Percentiles rank a stretch among this genome's conserved stretches.
Evolutionary conservation across 1,140 invertebrate species (phyloP).

Genomic region (Pomacea maculata): DNA sequence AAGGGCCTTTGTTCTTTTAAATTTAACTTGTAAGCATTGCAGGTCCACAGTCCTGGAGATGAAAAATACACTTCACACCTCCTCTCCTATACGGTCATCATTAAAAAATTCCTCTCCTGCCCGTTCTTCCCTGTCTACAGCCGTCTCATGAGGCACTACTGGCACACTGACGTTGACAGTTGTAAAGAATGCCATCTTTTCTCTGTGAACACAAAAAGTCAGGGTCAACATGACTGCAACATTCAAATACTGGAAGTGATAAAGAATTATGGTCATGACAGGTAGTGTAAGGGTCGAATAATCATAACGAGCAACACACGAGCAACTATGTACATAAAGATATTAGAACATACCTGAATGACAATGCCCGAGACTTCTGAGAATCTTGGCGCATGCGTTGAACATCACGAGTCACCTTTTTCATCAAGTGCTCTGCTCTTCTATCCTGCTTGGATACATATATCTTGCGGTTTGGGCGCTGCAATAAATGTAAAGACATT

Average conservation of each 20-base stretch:
- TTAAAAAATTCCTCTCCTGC: conserved; percentile 44
- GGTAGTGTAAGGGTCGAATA: background rate
- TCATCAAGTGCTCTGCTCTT: conserved; percentile 52
- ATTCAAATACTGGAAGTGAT: too few species aligned
- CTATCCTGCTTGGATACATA: conserved; percentile 48
- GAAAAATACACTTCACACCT: conserved; percentile 38
- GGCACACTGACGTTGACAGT: conserved; percentile 78
- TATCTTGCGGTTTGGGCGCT: conserved; percentile 19
- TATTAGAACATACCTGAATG: conserved; percentile 79
- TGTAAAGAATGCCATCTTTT: conserved; percentile 97
- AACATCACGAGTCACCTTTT: conserved; percentile 69
- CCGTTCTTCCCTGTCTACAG: conserved; percentile 21
- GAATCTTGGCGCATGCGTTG: conserved; percentile 89
- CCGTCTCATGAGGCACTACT: conserved; percentile 74
- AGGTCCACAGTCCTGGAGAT: too few species aligned
- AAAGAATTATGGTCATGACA: too few species aligned
- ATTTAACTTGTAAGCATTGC: background rate
- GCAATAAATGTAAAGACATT: conserved; percentile 8
- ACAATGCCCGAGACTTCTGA: conserved; percentile 88
- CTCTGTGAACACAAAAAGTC: conserved; percentile 71
- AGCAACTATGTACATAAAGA: background rate
- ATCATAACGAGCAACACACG: background rate
- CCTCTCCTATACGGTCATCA: conserved; percentile 46
- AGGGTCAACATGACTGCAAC: too few species aligned
- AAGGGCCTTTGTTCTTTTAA: background rate